phyloP scores from a whole-genome alignment of 2,888 invertebrate genomes.

The Polia nebulosa region DNA sequence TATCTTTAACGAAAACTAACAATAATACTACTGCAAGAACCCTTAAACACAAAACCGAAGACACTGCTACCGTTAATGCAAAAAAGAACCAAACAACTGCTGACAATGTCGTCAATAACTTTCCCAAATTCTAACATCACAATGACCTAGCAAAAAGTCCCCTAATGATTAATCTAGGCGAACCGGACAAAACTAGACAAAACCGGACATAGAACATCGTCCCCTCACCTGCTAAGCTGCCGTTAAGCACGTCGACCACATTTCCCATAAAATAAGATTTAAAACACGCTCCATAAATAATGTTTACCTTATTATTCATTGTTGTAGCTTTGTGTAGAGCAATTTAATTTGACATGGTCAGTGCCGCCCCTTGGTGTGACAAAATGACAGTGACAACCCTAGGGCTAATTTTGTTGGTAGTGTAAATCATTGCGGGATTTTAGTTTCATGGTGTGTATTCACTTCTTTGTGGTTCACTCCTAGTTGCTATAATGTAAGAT shows the following conservation, averaged over 20 bases:
- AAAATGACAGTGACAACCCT: conserved; percentile 52
- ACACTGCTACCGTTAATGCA: conserved; percentile 14
- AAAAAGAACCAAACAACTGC: conserved; percentile 19
- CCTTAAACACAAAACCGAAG: background rate
- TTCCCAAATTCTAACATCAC: conserved; percentile 53
- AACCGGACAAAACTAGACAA: conserved; percentile 65
- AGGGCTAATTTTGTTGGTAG: conserved; percentile 51
- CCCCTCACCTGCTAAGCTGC: conserved; percentile 82
- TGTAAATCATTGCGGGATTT: conserved; percentile 62
- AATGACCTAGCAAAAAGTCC: conserved; percentile 67
- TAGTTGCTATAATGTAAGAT: background rate
- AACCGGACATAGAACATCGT: conserved; percentile 64
- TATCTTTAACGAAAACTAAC: no score
- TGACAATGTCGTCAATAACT: conserved; percentile 41
- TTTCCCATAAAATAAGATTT: conserved; percentile 91
- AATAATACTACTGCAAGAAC: background rate
- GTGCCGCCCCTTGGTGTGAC: conserved; percentile 71
- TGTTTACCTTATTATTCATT: conserved; percentile 79
- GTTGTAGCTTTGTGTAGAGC: conserved; percentile 74
- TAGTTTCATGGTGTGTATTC: conserved; percentile 33
- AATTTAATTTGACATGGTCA: conserved; percentile 83
- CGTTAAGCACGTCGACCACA: conserved; percentile 85
- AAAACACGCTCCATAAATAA: conserved; percentile 82
- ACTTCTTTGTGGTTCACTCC: conserved; percentile 3
- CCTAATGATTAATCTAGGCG: conserved; percentile 64